Conservation (phyloP, 2,888 invertebrate species). For the Hymenopus coronatus region DNA sequence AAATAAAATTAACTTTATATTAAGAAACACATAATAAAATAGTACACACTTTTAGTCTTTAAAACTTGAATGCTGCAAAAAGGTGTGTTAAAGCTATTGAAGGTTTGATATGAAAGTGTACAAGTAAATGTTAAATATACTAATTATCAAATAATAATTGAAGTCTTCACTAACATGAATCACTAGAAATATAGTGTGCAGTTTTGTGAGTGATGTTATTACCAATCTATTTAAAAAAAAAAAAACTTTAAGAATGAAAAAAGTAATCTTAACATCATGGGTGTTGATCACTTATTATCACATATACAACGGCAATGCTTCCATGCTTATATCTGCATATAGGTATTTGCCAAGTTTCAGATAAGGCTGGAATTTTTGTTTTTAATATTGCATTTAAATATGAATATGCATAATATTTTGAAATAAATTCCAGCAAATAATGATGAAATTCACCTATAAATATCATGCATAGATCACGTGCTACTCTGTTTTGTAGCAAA, state of each 20-base stretch:
- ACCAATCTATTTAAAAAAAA: background rate
- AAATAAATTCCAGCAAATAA: background rate
- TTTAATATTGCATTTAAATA: background rate
- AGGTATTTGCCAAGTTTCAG: background rate
- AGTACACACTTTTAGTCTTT: background rate
- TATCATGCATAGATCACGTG: conserved; percentile 27
- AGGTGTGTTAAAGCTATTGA: background rate
- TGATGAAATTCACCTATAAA: background rate
- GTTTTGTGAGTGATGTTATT: background rate
- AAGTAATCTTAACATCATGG: background rate
- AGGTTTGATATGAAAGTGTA: background rate
- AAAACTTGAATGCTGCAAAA: background rate
- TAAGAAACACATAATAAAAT: background rate
- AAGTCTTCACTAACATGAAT: background rate
- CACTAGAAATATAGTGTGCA: background rate
- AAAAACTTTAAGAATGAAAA: background rate
- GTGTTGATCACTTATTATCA: background rate
- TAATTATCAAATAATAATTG: background rate
- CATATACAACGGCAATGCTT: background rate
- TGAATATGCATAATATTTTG: background rate
- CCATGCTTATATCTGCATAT: background rate
- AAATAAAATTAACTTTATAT: background rate
- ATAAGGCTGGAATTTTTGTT: background rate
- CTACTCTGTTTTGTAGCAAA: conserved; percentile 66
- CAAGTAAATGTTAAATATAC: background rate